Base-by-base conservation (phyloP, 2,113 vertebrate species). In the Cyanocitta stelleri region DNA sequence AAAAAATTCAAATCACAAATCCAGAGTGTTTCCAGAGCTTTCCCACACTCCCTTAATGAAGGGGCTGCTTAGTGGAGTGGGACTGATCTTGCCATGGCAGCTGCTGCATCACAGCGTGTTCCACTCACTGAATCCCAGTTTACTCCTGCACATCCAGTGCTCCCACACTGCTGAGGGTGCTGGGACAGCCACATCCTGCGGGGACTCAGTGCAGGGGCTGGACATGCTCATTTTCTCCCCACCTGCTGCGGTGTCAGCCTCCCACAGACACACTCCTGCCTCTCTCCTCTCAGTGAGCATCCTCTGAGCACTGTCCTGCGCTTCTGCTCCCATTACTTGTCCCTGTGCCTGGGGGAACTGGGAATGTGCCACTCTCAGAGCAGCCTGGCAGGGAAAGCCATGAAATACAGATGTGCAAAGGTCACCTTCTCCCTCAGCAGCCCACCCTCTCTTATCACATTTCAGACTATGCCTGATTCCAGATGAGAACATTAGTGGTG, bases 51-150 rank as follows among this genome's bases (percentile, higher is more conserved):
- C 12, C 18, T 39, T 9, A 29, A 52, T 0, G 15, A 44, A 67
- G 15, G 11, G 7, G 14, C 19, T 62, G 46, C 48, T 48, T 51
- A 26, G 29, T 5, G 32, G 85, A 74, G 35, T 1, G 2, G 52
- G 37, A 17, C 26, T 37, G 33, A 30, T 7, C 23, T 58, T 20
- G 49, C 30, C 26, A 3, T 4, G 24, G 66, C 46, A 78, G 29
- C 26, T 46, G 83, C 37, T 13, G 41, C 30, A 10, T 6, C 37
- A n/a, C 39, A 58, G 32, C 66, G 19, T 16, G 43, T 62, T 46
- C 32, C n/a, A 6, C 37, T 29, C 0, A 0, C 1, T 14, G 43
- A 17, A 3, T 68, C 16, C 79, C 46, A 18, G 26, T 48, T 66
- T 39, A 29, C 33, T 19, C 33, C 93, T 7, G 49, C 30, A 3